Conservation (phyloP, 2,113 vertebrate genomes). For the Cebidichthys violaceus region DNA sequence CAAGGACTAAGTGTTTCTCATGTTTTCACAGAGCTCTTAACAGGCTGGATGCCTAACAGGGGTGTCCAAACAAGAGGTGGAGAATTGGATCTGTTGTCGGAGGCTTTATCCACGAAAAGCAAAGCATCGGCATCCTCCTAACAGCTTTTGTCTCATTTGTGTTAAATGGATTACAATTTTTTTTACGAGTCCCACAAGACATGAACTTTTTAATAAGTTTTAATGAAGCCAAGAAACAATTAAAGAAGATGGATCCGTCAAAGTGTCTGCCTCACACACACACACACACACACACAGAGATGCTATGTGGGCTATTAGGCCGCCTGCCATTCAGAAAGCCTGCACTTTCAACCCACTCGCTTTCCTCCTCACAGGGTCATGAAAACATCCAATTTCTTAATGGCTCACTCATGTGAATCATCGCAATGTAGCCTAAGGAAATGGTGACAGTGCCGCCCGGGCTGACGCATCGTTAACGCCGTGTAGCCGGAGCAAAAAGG, state of each 20-base stretch:
- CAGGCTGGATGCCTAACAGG: constrained; percentile 64
- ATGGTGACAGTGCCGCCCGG: constrained; percentile 42
- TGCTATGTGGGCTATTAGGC: constrained; percentile 45
- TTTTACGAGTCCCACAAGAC: constrained; percentile 18
- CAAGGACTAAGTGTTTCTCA: constrained; percentile 66
- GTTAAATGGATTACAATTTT: constrained; percentile 28
- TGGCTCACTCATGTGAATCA: constrained; percentile 75
- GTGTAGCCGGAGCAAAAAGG: constrained; percentile 34
- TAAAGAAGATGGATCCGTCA: constrained; percentile 37
- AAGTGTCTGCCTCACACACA: neutral
- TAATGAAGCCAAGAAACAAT: constrained; percentile 37
- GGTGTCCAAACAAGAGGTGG: constrained; percentile 45
- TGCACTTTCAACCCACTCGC: constrained; percentile 66
- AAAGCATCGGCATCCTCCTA: constrained; percentile 16
- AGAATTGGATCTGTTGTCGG: constrained; percentile 35
- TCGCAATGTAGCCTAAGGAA: constrained; percentile 49
- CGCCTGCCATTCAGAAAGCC: constrained; percentile 43
- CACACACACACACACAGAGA: constrained; percentile 1
- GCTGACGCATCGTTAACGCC: constrained; percentile 58
- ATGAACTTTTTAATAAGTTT: constrained; percentile 32
- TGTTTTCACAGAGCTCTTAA: constrained; percentile 72
- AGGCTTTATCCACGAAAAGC: constrained; percentile 42
- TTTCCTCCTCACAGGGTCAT: constrained; percentile 56
- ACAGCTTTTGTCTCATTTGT: constrained; percentile 30
- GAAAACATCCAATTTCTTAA: constrained; percentile 72